Conservation (phyloP, 2,888 invertebrate genomes). For the Muscina levida region DNA sequence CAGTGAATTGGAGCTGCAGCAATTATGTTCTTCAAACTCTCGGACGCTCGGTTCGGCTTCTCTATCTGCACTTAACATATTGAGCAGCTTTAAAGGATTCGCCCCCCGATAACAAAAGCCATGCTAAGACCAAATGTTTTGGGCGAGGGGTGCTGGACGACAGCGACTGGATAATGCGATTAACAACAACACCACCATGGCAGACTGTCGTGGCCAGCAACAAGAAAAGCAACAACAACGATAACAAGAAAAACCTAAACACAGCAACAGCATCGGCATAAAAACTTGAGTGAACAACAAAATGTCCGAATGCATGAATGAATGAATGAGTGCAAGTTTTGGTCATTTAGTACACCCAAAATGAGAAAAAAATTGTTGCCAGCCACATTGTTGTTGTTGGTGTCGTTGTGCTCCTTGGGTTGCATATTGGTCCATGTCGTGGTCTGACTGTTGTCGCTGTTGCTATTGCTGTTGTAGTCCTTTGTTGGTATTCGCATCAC, state of each 20-base stretch:
- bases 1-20: constrained; percentile 2
- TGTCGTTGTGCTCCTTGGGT: constrained; percentile 30
- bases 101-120: too few species aligned
- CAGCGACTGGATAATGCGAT: too few species aligned
- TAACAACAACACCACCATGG: background rate
- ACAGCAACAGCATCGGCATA: background rate
- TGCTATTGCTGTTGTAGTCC: constrained; percentile 39
- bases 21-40: background rate
- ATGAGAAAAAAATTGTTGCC: background rate
- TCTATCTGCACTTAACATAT: constrained; percentile 3
- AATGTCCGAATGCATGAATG: background rate
- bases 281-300: background rate
- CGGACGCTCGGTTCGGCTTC: background rate
- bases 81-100: constrained; percentile 1
- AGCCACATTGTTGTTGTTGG: constrained; percentile 9
- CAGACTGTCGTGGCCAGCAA: background rate
- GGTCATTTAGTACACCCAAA: constrained; percentile 34
- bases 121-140: too few species aligned
- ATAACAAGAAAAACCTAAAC: background rate
- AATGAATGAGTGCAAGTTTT: constrained; percentile 34
- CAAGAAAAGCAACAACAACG: background rate
- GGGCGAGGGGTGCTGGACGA: too few species aligned
- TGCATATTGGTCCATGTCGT: background rate
- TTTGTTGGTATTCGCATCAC: constrained; percentile 53
- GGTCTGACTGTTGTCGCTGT: constrained; percentile 16